A percentile compares a stretch with the other conserved stretches of the same genome.
Evolutionary conservation across 2,113 vertebrate genomes (phyloP).

Genomic region (Phalacrocorax aristotelis): DNA sequence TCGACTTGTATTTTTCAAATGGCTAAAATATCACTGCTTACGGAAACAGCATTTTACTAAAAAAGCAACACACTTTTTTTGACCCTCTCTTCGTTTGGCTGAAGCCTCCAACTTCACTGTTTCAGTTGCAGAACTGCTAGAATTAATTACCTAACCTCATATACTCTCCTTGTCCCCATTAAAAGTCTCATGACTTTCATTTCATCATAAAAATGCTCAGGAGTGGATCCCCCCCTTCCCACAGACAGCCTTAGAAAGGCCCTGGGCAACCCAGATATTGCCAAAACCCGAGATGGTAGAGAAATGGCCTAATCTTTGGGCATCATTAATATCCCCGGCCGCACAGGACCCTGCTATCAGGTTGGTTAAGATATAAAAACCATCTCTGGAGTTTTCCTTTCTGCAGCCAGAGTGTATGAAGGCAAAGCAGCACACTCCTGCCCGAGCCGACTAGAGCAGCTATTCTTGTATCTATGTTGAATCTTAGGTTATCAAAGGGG

Average conservation of each 20-base stretch:
- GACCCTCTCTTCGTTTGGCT: constrained; percentile 13
- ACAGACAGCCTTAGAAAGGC: not conserved
- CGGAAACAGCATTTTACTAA: not conserved
- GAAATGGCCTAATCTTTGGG: not conserved
- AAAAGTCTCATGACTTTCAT: not conserved
- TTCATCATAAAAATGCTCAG: not conserved
- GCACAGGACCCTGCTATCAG: fast-evolving
- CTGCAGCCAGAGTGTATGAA: not conserved
- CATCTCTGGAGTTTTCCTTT: not conserved
- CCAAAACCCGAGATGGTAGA: not conserved
- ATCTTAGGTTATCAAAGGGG: not conserved
- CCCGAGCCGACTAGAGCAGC: not conserved
- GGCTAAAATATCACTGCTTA: constrained; percentile 58
- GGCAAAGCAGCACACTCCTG: not conserved
- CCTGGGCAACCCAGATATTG: not conserved
- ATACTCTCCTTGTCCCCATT: not conserved
- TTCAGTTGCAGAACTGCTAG: not conserved
- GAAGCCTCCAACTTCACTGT: not conserved
- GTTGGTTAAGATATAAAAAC: not conserved
- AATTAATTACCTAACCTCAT: not conserved
- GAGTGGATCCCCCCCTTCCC: not conserved
- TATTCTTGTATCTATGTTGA: not conserved
- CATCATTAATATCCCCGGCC: not conserved
- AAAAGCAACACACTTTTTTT: not conserved
- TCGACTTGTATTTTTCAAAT: constrained; percentile 18